Base-by-base conservation (phyloP, 2,797 vertebrate genomes). In the Sebastes wilsoni region DNA sequence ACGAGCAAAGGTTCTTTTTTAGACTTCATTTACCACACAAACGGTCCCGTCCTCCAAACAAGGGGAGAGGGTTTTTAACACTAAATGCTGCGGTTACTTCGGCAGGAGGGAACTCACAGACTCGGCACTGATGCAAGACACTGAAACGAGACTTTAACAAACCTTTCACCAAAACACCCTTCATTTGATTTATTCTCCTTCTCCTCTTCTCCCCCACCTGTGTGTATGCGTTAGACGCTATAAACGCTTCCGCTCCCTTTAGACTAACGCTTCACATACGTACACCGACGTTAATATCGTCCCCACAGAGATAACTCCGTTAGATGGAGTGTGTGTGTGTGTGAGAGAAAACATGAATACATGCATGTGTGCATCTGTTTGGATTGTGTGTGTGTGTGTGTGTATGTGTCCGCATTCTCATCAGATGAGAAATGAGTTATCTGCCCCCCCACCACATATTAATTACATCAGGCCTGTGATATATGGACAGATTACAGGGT, bases 401-500 rank as follows among this genome's bases (percentile, higher is more conserved):
- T 23, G 42, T 27, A 34, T 22, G 54, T 36, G 32, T 80, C n/a
- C 18, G 34, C 8, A 70, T 84, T 84, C 74, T 77, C 61, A 86
- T 84, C 72, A 89, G 72, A 80, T 83, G 88, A 84, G 79, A 87
- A 76, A 88, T 80, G 73, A 88, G 87, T 75, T 87, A 80, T 82
- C 64, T 75, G 72, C 30, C 27, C 22, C 54, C 23, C 27, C 62
- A 68, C 66, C 38, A 82, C 59, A 76, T 85, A 89, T 92, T 94
- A 95, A 95, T 94, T 90, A 85, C 82, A 93, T 94, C 88, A 91
- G 79, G 68, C 75, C 71, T 42, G 83, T 94, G 94, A 94, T 95
- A 90, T 92, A 95, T 94, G 93, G 88, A 88, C 86, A 89, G 92
- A 94, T 95, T 94, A 94, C 68, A 14, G 81, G 62, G 55, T 89